Percentiles rank a stretch among this genome's conserved stretches.
These are phyloP conservation scores for Drosophila mercatorum DNA, from an alignment of 2,888 invertebrate species.

Conservation along the genomic window DNA sequence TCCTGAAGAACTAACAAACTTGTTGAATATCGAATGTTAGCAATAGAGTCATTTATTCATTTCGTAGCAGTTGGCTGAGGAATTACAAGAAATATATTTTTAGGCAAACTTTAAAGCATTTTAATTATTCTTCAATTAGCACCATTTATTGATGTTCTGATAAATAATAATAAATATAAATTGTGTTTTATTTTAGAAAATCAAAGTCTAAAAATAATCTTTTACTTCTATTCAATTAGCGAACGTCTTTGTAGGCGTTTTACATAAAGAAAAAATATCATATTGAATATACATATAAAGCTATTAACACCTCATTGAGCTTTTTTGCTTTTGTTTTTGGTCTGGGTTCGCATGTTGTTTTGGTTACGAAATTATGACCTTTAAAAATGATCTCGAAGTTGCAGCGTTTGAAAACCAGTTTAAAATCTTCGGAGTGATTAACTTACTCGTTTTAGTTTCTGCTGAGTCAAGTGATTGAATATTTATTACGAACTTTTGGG, in stretches of 20 bases:
- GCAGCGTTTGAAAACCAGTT: constrained; percentile 42
- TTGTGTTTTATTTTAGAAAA: not conserved
- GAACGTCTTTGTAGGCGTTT: not conserved
- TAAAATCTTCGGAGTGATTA: constrained; percentile 1
- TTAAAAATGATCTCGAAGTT: constrained; percentile 46
- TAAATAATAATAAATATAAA: not conserved
- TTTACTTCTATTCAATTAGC: constrained; percentile 20
- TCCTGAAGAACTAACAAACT: too few species aligned
- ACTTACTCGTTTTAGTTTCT: constrained; percentile 12
- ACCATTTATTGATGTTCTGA: not conserved
- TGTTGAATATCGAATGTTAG: not conserved
- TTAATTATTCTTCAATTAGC: constrained; percentile 1
- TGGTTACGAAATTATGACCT: constrained; percentile 57
- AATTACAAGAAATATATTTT: not conserved
- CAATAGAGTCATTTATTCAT: not conserved
- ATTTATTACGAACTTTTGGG: not conserved
- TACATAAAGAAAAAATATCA: not conserved
- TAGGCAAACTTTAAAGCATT: not conserved
- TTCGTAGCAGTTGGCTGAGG: not conserved
- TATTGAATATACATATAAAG: constrained; percentile 1
- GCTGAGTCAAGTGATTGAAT: constrained; percentile 4
- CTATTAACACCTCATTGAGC: constrained; percentile 43
- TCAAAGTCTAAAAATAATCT: constrained; percentile 9
- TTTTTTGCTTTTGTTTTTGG: constrained; percentile 12
- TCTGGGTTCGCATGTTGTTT: constrained; percentile 18